Base-by-base conservation (phyloP, 2,113 vertebrate genomes). In the Tringa solitaria region DNA sequence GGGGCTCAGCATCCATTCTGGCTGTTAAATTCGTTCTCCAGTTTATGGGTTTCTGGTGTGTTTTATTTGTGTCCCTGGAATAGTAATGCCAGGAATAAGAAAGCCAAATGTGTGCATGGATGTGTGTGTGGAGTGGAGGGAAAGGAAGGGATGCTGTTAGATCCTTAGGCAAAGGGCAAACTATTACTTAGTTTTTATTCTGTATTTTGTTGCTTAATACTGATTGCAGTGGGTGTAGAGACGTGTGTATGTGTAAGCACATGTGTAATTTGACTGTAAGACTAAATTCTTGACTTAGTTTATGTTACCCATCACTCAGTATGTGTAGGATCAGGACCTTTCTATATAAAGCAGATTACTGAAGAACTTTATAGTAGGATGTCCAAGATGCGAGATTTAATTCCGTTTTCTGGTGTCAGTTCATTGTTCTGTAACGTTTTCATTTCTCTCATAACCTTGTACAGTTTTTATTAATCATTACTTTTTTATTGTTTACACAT, bases 391-490 rank as follows among this genome's bases (percentile, higher is more conserved):
- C 13, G 81, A 86, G 74, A 89, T 82, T 72, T 93, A 76, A 89
- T 93, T 97, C 33, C 7, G 1, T 82, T 92, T 93, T 87, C 54
- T 95, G 57, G 23, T 92, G 74, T 87, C 87, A 93, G 37, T 80
- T 96, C 83, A 89, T 45, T 89, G 77, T 93, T 95, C 65, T 92
- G 70, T 75, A 75, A 76, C 21, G 0, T 72, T 96, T 94, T 82
- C n/a, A 76, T 91, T 96, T 95, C 87, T 89, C 41, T 28, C 46
- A 51, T 93, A 85, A 83, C 59, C 57, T 88, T 93, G 87, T 84
- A 63, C 20, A 39, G 30, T 83, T 93, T 93, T 96, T 96, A 94
- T 87, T 94, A 96, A 85, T 91, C 32, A 67, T 95, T 73, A 79
- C 39, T 69, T 89, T 87, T 92, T 92, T 76, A 50, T 87, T 95